Conservation (phyloP, 1,140 invertebrate genomes). For the Dendrolimus kikuchii region DNA sequence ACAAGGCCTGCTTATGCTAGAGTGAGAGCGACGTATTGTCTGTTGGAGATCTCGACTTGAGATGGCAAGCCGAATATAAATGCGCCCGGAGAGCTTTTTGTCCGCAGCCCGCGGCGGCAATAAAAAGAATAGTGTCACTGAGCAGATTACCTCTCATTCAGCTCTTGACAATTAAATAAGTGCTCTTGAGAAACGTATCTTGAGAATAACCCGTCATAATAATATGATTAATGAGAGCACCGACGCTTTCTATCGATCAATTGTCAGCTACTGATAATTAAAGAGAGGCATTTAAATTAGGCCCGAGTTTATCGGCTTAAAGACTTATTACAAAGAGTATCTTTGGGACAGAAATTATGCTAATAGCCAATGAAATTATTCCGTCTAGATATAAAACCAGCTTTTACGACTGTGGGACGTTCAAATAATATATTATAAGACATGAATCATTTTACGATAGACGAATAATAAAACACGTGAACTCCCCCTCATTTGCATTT, state of each 20-base stretch:
- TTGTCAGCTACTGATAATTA: constrained; percentile 64
- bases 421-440: constrained; percentile 8
- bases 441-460: constrained; percentile 35
- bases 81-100: constrained; percentile 60
- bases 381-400: constrained; percentile 2
- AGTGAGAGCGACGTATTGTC: constrained; percentile 44
- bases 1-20: constrained; percentile 17
- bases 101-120: constrained; percentile 51
- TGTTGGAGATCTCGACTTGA: constrained; percentile 45
- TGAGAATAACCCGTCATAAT: constrained; percentile 54
- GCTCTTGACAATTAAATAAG: constrained; percentile 69
- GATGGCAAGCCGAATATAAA: constrained; percentile 51
- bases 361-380: constrained; percentile 15
- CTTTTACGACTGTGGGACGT: no score
- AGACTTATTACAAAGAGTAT: constrained; percentile 10
- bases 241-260: constrained; percentile 55
- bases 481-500: constrained; percentile 67
- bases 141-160: constrained; percentile 67
- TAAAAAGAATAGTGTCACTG: constrained; percentile 67
- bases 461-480: constrained; percentile 27
- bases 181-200: constrained; percentile 52
- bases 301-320: constrained; percentile 17
- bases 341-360: neutral
- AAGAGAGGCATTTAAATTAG: constrained; percentile 36
- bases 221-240: constrained; percentile 54